Percentiles rank a stretch among this genome's conserved stretches.
phyloP scores from a whole-genome alignment of 1,140 invertebrate genomes.

The Caligus rogercresseyi region DNA sequence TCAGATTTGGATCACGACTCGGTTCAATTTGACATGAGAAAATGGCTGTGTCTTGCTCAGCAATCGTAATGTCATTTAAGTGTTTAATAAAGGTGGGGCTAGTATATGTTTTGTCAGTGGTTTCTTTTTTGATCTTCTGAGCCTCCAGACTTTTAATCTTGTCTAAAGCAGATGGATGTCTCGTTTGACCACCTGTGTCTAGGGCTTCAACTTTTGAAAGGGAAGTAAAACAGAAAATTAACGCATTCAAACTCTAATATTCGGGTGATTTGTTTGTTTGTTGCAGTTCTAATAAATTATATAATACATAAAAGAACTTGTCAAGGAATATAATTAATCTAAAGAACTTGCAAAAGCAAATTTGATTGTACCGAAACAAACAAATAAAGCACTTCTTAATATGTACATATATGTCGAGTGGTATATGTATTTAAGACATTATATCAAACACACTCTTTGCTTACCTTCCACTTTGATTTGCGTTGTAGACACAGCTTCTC shows the following conservation, averaged over 20 bases:
- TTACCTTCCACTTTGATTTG: constrained; percentile 62
- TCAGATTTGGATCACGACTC: constrained; percentile 79
- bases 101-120: constrained; percentile 57
- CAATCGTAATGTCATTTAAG: constrained; percentile 70
- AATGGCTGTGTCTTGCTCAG: constrained; percentile 72
- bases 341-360: too few relatives aligned
- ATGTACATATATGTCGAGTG: too few relatives aligned
- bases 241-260: too few relatives aligned
- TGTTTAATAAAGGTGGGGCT: constrained; percentile 72
- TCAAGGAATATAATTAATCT: too few relatives aligned
- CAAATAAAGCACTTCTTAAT: too few relatives aligned
- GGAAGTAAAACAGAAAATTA: too few relatives aligned
- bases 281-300: too few relatives aligned
- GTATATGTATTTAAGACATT: too few relatives aligned
- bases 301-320: too few relatives aligned
- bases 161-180: constrained; percentile 73
- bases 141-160: constrained; percentile 70
- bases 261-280: too few relatives aligned
- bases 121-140: constrained; percentile 39
- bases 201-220: constrained; percentile 41
- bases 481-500: constrained; percentile 76
- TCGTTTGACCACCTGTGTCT: constrained; percentile 65
- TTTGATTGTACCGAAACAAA: too few relatives aligned
- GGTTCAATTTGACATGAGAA: constrained; percentile 90
- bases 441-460: not conserved